Evolutionary conservation across 2,888 invertebrate genomes (phyloP), one percentile per base, ranked within the genome.

Genomic region (Ormyrus labotus): DNA sequence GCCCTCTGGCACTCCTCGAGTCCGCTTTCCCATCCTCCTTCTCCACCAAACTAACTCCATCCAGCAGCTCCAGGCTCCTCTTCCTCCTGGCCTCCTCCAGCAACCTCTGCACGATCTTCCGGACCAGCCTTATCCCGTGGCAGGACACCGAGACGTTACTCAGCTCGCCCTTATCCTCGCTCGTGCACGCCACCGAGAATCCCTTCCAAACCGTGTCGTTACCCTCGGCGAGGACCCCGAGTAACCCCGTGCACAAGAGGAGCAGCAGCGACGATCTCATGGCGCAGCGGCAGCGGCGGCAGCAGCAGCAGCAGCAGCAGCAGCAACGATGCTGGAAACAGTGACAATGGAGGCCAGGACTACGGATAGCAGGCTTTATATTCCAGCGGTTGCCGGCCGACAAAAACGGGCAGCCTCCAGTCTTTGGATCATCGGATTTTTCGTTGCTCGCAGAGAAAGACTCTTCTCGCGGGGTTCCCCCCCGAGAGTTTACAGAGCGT

Each of bases 21-120:
- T 91, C 88, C 65, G 87, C 70, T 89, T 8, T 91, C 57, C 84
- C 86, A 79, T 91, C 91, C 82, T 93, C 93, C 65, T 92, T 90
- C 79, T 92, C 93, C 57, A 94, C 93, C 86, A 95, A 90, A 84
- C 92, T 94, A 50, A 95, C 93, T 67, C 95, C 95, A 13, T 94
- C 94, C 9, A 93, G 91, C 48, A 95, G 88, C 81, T 93, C 92
- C 80, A 94, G 84, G 45, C 83, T 94, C 93, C 9, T 92, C 91
- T 74, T 94, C 86, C 82, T 92, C 91, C 92, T 82, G 51, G 86
- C 84, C 58, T 91, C 89, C 80, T 92, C 92, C 58, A 94, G 86
- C 83, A 92, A 89, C 84, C 93, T 93, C 75, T 93, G 91, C 64
- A 94, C 91, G 51, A 93, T 91, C 83, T 91, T 92, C 34, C 91